Evolutionary conservation across 2,797 vertebrate genomes (phyloP), one percentile per base, ranked within the genome.

Genomic region (Chromobotia macracanthus): DNA sequence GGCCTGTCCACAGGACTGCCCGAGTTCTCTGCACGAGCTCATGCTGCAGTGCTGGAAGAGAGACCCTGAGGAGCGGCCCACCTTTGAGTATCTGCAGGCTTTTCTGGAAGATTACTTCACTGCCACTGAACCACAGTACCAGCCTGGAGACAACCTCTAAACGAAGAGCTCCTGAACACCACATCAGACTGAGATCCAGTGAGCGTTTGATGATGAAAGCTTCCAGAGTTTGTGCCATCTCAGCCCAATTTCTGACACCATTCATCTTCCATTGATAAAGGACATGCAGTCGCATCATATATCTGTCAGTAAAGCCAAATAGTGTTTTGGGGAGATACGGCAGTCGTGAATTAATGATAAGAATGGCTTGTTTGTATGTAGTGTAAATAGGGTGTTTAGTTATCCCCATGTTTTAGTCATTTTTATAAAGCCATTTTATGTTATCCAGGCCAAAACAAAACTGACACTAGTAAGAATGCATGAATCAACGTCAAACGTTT

Each of bases 31-130:
- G 87, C 97, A 99, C 13, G 97, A 99, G 96, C 96, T 99, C 78
- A 99, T 99, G 98, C 95, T 99, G 87, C 97, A 99, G 91, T 99
- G 98, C 94, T 99, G 98, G 98, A 98, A 98, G 94, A 98, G 98
- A 89, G 97, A 99, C 91, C 96, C 97, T 0, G 98, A 99, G 86
- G 98, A 99, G 82, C 94, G 97, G 80, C 98, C 97, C 82, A 99
- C 98, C 80, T 99, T 99, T 10, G 98, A 99, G 86, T 99, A 99
- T 87, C 93, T 99, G 88, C 97, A 99, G 92, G 95, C 97, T 90
- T 99, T 99, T 92, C 95, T 99, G 92, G 98, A 99, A 95, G 97
- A 99, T 94, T 99, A 99, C 95, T 99, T 99, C 92, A 99, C 98
- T 75, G 97, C 98, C 88, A 99, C 98, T 69, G 98, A 99, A 93